These are phyloP conservation scores for Tromatobia lineatoria DNA, from an alignment of 2,888 invertebrate species.

Conservation along the genomic window DNA sequence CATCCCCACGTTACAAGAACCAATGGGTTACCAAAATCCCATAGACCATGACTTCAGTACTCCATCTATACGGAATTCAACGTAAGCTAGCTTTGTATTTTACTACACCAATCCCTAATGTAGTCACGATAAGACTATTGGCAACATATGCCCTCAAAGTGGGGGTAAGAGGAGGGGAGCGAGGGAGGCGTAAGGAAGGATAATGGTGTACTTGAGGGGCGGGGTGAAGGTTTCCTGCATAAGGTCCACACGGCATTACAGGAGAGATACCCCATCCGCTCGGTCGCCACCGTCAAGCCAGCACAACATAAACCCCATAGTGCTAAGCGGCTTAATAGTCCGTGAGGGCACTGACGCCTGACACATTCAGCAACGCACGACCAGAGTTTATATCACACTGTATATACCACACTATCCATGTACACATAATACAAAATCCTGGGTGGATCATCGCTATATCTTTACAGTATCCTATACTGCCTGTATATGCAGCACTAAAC, in stretches of 20 bases:
- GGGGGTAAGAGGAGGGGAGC: conserved; percentile 74
- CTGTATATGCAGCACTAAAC: conserved; percentile 39
- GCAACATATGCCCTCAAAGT: conserved; percentile 75
- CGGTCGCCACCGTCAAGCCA: conserved; percentile 74
- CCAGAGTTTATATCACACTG: neutral
- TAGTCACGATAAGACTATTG: conserved; percentile 68
- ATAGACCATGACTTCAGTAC: neutral
- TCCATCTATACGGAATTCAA: conserved; percentile 17
- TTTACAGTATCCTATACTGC: conserved; percentile 17
- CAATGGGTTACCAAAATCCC: neutral
- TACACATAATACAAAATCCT: conserved; percentile 13
- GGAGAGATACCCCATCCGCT: conserved; percentile 74
- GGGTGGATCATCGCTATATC: conserved; percentile 22
- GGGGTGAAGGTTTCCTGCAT: conserved; percentile 72
- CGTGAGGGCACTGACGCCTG: conserved; percentile 84
- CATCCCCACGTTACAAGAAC: neutral
- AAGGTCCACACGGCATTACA: conserved; percentile 57
- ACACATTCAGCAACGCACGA: conserved; percentile 77
- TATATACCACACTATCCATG: conserved; percentile 5
- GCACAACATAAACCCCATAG: conserved; percentile 84
- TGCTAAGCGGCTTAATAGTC: conserved; percentile 85
- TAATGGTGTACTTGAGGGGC: conserved; percentile 73
- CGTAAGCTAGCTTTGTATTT: conserved; percentile 1
- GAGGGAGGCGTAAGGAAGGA: conserved; percentile 59
- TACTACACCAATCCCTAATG: conserved; percentile 15